Evolutionary conservation across 2,113 vertebrate species (phyloP).

Genomic region (Alces alces): DNA sequence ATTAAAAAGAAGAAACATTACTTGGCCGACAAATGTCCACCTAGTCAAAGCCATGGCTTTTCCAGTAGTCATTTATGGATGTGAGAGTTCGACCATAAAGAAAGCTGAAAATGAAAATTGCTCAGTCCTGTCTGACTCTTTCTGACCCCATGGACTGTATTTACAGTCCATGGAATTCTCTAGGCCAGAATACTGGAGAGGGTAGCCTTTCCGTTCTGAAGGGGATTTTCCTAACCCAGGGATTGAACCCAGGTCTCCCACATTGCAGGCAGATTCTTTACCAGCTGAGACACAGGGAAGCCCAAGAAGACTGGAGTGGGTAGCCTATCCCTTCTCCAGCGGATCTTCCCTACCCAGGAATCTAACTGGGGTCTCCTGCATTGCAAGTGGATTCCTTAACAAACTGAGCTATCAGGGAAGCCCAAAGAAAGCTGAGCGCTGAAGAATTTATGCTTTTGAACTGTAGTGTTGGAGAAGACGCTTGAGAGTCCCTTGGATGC

Average conservation of each 20-base stretch:
- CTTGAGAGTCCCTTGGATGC: background rate
- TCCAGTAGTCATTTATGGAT: background rate
- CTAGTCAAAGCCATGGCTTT: background rate
- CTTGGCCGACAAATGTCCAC: background rate
- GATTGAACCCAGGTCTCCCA: background rate
- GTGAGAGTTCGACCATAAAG: background rate
- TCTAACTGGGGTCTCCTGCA: background rate
- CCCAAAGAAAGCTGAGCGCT: background rate
- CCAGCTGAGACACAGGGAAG: background rate
- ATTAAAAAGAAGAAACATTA: background rate
- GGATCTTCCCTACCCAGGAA: background rate
- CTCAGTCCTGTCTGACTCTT: background rate
- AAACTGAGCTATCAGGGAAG: background rate
- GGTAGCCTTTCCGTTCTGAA: accelerated
- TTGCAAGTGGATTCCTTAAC: background rate
- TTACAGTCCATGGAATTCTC: background rate
- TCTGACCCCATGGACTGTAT: background rate
- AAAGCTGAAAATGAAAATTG: background rate
- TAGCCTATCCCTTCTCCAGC: background rate
- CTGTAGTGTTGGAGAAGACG: background rate
- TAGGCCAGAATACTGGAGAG: background rate
- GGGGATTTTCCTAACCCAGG: background rate
- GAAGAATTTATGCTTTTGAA: background rate
- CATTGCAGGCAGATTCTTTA: background rate
- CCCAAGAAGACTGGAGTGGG: background rate